A percentile compares a stretch with the other conserved stretches of the same genome.
Conservation (phyloP, 2,113 vertebrate genomes). For the Sylvietta virens region DNA sequence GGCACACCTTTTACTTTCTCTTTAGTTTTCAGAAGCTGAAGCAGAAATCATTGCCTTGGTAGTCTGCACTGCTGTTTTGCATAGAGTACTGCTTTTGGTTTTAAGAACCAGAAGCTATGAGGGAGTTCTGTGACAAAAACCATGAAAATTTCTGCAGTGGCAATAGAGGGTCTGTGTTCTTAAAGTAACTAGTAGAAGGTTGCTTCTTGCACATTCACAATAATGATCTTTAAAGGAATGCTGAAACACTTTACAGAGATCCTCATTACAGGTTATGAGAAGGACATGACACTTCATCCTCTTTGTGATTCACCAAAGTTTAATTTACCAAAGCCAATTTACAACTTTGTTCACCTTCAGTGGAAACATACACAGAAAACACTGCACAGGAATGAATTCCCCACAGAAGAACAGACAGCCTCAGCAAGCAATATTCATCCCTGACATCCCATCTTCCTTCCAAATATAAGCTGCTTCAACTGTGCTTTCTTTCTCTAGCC, state of each 20-base stretch:
- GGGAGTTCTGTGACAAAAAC: neutral
- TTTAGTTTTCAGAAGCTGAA: neutral
- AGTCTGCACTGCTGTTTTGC: neutral
- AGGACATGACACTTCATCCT: neutral
- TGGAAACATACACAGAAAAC: neutral
- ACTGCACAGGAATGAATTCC: neutral
- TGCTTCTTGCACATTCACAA: neutral
- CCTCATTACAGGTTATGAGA: neutral
- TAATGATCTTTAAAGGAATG: neutral
- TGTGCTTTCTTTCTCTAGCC: neutral
- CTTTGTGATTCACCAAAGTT: neutral
- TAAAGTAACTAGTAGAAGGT: neutral
- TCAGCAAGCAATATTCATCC: neutral
- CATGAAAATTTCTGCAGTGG: neutral
- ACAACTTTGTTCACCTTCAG: neutral
- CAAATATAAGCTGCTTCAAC: neutral
- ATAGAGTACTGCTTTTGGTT: neutral
- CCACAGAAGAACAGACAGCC: neutral
- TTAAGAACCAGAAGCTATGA: neutral
- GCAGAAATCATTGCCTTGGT: neutral
- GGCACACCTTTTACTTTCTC: neutral
- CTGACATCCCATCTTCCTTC: neutral
- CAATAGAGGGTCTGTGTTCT: neutral
- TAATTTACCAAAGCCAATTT: neutral
- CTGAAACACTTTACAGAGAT: neutral